Conservation (phyloP, 2,797 vertebrate genomes). For the Chaetodon trifasciatus region DNA sequence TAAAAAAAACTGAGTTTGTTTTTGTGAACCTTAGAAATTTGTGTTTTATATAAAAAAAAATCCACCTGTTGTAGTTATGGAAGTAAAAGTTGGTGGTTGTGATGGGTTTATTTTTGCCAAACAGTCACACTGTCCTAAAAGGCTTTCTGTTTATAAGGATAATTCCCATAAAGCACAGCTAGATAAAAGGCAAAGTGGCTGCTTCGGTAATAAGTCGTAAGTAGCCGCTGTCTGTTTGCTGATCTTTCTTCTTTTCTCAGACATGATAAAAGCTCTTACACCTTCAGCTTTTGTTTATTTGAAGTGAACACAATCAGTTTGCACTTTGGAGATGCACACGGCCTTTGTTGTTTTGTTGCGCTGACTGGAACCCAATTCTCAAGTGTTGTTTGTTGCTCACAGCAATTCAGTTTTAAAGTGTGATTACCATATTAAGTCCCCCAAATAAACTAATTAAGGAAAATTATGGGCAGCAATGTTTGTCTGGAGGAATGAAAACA, state of each 20-base stretch:
- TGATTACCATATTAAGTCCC: constrained; percentile 41
- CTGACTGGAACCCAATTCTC: constrained; percentile 23
- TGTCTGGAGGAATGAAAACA: constrained; percentile 26
- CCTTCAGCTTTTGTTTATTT: constrained; percentile 27
- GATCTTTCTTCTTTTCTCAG: constrained; percentile 27
- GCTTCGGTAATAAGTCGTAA: constrained; percentile 31
- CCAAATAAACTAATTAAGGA: constrained; percentile 44
- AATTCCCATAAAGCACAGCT: background rate
- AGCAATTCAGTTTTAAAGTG: constrained; percentile 19
- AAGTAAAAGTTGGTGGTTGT: constrained; percentile 10
- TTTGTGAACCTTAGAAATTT: background rate
- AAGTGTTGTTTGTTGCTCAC: constrained; percentile 15
- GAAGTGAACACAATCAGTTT: constrained; percentile 35
- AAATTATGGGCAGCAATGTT: constrained; percentile 20
- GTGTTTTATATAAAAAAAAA: background rate
- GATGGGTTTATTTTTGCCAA: background rate
- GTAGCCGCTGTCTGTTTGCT: constrained; percentile 27
- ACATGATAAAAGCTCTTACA: constrained; percentile 43
- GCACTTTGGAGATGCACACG: constrained; percentile 26
- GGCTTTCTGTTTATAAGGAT: constrained; percentile 20
- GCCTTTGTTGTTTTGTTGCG: constrained; percentile 23
- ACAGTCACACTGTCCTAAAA: background rate
- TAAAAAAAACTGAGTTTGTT: background rate
- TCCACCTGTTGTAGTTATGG: background rate
- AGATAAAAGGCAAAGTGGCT: constrained; percentile 52